These are phyloP conservation scores for Operophtera brumata DNA, from an alignment of 2,888 invertebrate species.

Conservation along the genomic window DNA sequence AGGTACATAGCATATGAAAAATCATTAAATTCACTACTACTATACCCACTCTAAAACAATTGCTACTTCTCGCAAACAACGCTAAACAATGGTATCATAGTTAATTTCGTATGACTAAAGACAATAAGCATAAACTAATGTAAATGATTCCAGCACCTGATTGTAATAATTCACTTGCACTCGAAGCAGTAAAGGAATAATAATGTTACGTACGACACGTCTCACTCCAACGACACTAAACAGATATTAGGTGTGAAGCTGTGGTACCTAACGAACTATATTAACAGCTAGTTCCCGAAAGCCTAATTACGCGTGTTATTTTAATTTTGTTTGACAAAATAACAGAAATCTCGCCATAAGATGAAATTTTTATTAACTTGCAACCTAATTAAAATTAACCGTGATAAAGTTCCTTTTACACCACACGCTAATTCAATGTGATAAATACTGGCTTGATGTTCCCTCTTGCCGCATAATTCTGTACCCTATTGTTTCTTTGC, in stretches of 20 bases:
- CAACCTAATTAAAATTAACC: not conserved
- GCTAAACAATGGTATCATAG: not conserved
- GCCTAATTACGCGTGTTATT: too few relatives aligned
- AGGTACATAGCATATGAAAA: too few relatives aligned
- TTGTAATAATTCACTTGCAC: conserved; percentile 50
- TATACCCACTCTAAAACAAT: not conserved
- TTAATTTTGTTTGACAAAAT: not conserved
- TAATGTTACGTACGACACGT: conserved; percentile 18
- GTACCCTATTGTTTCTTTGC: conserved; percentile 64
- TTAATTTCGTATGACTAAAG: conserved; percentile 14
- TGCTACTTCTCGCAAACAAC: not conserved
- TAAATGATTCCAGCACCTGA: conserved; percentile 43
- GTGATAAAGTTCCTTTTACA: not conserved
- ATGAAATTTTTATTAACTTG: too few relatives aligned
- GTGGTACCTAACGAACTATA: not conserved
- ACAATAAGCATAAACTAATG: conserved; percentile 26
- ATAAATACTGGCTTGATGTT: not conserved
- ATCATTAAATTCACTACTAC: not conserved
- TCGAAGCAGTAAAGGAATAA: conserved; percentile 31
- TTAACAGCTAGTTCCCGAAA: not conserved
- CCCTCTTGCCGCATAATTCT: conserved; percentile 51
- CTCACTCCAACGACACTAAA: not conserved
- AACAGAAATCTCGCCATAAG: not conserved
- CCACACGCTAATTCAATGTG: not conserved
- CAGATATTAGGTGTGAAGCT: not conserved